phyloP scores from a whole-genome alignment of 2,113 vertebrate genomes.

The Manacus vitellinus region DNA sequence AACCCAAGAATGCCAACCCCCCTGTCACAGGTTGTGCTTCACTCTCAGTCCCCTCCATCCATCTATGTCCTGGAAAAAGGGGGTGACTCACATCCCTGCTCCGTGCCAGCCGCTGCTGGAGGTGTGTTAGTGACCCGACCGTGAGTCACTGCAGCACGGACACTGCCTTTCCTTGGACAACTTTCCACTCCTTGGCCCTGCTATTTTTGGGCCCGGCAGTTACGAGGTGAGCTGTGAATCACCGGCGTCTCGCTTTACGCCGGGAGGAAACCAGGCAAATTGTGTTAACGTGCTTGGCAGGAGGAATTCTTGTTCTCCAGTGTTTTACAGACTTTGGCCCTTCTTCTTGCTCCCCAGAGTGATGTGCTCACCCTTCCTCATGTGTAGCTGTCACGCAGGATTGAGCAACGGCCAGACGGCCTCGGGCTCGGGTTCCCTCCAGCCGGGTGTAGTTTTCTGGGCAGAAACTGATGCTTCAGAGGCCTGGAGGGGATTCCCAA shows the following conservation, averaged over 20 bases:
- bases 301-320: constrained; percentile 19
- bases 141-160: constrained; percentile 33
- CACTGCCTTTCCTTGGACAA: neutral
- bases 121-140: neutral
- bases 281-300: constrained; percentile 35
- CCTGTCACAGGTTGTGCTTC: neutral
- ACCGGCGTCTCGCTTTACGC: constrained; percentile 12
- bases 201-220: constrained; percentile 26
- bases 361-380: constrained; percentile 4
- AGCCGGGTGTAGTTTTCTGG: neutral
- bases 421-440: neutral
- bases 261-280: constrained; percentile 32
- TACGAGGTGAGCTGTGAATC: constrained; percentile 60
- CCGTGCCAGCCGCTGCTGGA: neutral
- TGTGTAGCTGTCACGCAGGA: neutral
- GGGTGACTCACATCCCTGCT: neutral
- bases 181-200: constrained; percentile 14
- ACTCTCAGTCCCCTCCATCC: neutral
- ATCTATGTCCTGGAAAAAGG: neutral
- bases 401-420: neutral
- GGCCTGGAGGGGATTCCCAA: neutral
- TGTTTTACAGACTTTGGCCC: constrained; percentile 21
- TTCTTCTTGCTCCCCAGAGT: neutral
- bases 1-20: neutral
- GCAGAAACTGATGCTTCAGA: neutral